Evolutionary conservation across 2,888 invertebrate genomes (phyloP).

Genomic region (Carcina quercana): DNA sequence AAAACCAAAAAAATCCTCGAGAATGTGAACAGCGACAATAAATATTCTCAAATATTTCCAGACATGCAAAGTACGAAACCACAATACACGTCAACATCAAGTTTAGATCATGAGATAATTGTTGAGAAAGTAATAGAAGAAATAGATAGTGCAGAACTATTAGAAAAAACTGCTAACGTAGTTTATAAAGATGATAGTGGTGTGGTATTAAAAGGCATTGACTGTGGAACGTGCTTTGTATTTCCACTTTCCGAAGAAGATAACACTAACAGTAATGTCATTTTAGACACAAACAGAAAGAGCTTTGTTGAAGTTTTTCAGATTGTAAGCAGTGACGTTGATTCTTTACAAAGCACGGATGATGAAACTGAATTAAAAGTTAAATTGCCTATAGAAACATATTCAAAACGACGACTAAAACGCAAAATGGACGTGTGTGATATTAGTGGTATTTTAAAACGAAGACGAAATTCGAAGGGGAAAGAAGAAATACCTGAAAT

Average conservation of each 20-base stretch:
- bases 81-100: too few relatives aligned
- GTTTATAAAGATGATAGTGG: conserved; percentile 22
- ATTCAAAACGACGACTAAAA: conserved; percentile 36
- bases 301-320: conserved; percentile 16
- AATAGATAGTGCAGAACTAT: too few relatives aligned
- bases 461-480: conserved; percentile 1
- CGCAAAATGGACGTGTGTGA: conserved; percentile 41
- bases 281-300: conserved; percentile 8
- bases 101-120: too few relatives aligned
- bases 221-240: conserved; percentile 36
- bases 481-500: conserved; percentile 1
- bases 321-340: background rate
- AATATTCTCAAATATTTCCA: too few relatives aligned
- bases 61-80: too few relatives aligned
- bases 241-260: conserved; percentile 28
- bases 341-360: conserved; percentile 6
- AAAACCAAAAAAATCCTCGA: too few relatives aligned
- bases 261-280: conserved; percentile 5
- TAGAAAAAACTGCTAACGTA: conserved; percentile 2
- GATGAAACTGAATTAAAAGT: conserved; percentile 27
- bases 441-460: conserved; percentile 10
- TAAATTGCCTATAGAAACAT: conserved; percentile 39
- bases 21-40: too few relatives aligned
- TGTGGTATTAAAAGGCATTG: conserved; percentile 34
- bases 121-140: too few relatives aligned